These are phyloP conservation scores for Ceyx erithaca DNA, from an alignment of 2,797 vertebrate species.

Conservation along the genomic window DNA sequence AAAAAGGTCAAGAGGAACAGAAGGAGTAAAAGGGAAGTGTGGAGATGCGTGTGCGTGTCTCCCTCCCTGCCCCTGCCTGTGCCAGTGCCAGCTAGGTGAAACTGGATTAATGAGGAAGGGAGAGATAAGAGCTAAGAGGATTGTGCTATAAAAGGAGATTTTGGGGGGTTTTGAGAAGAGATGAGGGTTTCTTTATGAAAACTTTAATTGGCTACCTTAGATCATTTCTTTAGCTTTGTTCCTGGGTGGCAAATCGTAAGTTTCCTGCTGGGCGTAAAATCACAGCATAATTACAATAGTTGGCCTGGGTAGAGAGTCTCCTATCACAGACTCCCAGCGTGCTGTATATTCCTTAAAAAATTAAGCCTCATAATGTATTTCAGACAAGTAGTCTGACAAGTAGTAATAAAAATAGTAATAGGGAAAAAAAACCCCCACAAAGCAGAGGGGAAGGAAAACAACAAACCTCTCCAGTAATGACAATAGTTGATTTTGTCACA, in stretches of 20 bases:
- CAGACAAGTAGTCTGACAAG: constrained; percentile 58
- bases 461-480: not conserved
- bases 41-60: not conserved
- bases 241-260: constrained; percentile 68
- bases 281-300: constrained; percentile 59
- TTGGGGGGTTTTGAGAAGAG: constrained; percentile 61
- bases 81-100: constrained; percentile 61
- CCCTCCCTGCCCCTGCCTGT: not conserved
- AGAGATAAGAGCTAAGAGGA: constrained; percentile 64
- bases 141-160: constrained; percentile 68
- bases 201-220: constrained; percentile 71
- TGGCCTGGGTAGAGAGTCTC: constrained; percentile 49
- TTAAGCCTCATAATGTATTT: constrained; percentile 39
- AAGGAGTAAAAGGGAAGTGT: constrained; percentile 5
- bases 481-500: constrained; percentile 29
- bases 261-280: constrained; percentile 63
- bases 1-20: constrained; percentile 69
- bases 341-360: constrained; percentile 44
- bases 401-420: constrained; percentile 59
- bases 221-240: constrained; percentile 68
- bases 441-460: not conserved
- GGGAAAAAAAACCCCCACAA: not conserved
- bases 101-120: constrained; percentile 62
- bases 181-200: constrained; percentile 65
- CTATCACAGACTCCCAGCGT: constrained; percentile 23